phyloP scores from a whole-genome alignment of 2,113 vertebrate species.

The Psammodynastes pulverulentus region DNA sequence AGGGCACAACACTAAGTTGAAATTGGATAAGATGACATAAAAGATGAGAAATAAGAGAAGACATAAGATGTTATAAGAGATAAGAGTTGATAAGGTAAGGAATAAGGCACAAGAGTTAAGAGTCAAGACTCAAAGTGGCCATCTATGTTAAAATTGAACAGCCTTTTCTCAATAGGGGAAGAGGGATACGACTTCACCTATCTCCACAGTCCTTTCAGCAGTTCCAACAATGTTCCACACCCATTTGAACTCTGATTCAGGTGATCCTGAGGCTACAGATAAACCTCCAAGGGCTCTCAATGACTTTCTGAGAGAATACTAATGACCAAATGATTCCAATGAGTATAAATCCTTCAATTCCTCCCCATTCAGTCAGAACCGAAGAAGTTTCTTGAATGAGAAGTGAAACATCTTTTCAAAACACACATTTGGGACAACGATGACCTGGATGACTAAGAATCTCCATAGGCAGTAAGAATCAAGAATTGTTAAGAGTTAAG shows the following conservation, averaged over 20 bases:
- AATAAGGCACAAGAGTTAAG: background rate
- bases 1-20: background rate
- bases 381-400: background rate
- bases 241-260: background rate
- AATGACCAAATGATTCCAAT: background rate
- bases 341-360: background rate
- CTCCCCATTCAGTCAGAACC: background rate
- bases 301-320: background rate
- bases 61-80: background rate
- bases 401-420: background rate
- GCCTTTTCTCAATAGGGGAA: background rate
- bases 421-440: background rate
- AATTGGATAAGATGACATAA: background rate
- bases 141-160: background rate
- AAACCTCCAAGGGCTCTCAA: background rate
- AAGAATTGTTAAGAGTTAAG: background rate
- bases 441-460: background rate
- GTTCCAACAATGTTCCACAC: background rate
- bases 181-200: background rate
- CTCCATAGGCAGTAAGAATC: background rate
- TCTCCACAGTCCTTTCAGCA: background rate
- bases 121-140: background rate
- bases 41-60: background rate
- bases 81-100: background rate
- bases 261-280: too few species aligned